phyloP scores from a whole-genome alignment of 2,888 invertebrate species.

The Caenorhabditis zanzibari region DNA sequence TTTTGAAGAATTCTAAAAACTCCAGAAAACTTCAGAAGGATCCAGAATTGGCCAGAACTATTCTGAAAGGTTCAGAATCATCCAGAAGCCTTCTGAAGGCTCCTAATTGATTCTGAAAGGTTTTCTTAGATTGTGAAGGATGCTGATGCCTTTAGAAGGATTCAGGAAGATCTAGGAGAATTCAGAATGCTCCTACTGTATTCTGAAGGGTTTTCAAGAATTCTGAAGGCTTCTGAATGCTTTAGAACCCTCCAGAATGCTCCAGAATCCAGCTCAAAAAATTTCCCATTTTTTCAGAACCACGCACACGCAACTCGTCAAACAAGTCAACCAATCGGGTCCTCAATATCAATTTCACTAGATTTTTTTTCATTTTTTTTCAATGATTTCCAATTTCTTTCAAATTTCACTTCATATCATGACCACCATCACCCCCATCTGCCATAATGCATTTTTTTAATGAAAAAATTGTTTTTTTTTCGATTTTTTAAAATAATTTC shows the following conservation, averaged over 20 bases:
- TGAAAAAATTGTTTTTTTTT: not conserved
- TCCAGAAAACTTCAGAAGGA: too few relatives aligned
- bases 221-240: too few relatives aligned
- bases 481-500: not conserved
- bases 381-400: not conserved
- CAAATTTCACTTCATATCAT: not conserved
- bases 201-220: too few relatives aligned
- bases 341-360: constrained; percentile 10
- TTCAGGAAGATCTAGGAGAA: too few relatives aligned
- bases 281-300: constrained; percentile 13
- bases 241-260: too few relatives aligned
- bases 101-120: too few relatives aligned
- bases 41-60: too few relatives aligned
- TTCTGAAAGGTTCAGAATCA: too few relatives aligned
- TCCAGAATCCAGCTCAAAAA: not conserved
- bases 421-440: not conserved
- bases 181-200: too few relatives aligned
- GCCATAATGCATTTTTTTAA: not conserved
- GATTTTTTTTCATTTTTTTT: not conserved
- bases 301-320: constrained; percentile 26
- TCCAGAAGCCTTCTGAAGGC: too few relatives aligned
- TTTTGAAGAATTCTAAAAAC: not conserved
- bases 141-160: too few relatives aligned
- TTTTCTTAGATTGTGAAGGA: too few relatives aligned
- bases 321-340: constrained; percentile 1